A percentile compares a stretch with the other conserved stretches of the same genome.
phyloP scores from a whole-genome alignment of 2,888 invertebrate genomes.

The Pocota personata region DNA sequence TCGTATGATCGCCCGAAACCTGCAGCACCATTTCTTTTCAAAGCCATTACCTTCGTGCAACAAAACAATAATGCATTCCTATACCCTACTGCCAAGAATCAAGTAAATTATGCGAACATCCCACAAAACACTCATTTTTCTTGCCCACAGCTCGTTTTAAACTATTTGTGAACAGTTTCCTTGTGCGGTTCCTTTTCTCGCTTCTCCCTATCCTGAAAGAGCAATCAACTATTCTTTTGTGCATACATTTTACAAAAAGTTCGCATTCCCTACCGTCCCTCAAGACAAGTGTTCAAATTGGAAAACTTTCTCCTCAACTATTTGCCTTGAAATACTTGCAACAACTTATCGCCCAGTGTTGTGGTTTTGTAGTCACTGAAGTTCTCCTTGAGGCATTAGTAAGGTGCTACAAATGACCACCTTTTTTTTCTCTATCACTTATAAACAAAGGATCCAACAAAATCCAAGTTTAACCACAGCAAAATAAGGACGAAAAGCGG shows the following conservation, averaged over 20 bases:
- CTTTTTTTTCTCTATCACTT: background rate
- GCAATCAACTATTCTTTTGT: slow-evolving; percentile 45
- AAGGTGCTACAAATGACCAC: slow-evolving; percentile 37
- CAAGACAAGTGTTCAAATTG: slow-evolving; percentile 51
- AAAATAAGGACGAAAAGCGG: background rate
- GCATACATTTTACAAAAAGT: slow-evolving; percentile 16
- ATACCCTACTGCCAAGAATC: background rate
- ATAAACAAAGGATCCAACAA: background rate
- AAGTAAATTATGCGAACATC: slow-evolving; percentile 30
- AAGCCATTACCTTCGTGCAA: background rate
- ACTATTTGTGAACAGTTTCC: background rate
- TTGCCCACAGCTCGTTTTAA: slow-evolving; percentile 6
- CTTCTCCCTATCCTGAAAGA: background rate
- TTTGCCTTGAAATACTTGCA: slow-evolving; percentile 27
- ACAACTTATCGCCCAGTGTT: slow-evolving; percentile 29
- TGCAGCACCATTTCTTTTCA: background rate
- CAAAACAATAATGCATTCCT: background rate
- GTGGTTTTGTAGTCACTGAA: slow-evolving; percentile 14
- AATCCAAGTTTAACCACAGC: background rate
- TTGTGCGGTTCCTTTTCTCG: background rate
- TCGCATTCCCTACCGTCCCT: background rate
- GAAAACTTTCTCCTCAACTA: slow-evolving; percentile 53
- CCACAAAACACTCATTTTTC: slow-evolving; percentile 19
- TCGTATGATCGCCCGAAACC: background rate
- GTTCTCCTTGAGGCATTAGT: slow-evolving; percentile 39